Conservation (phyloP, 2,888 invertebrate species). For the Ophion slaviceki region DNA sequence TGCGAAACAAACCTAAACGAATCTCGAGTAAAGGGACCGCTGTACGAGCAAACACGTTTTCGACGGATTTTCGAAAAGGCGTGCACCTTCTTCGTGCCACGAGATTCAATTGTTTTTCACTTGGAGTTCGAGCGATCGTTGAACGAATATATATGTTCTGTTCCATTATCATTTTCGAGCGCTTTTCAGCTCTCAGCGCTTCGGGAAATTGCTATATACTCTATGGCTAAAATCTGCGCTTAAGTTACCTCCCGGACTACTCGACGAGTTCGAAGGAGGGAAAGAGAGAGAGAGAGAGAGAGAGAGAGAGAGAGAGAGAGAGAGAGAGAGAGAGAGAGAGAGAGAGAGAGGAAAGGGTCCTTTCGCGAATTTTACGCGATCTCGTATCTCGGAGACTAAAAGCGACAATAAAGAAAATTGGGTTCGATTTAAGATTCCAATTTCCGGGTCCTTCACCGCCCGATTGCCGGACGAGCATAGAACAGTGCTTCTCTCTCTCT, state of each 20-base stretch:
- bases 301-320: background rate
- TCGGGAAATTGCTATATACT: background rate
- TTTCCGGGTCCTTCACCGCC: slow-evolving; percentile 72
- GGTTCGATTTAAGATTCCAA: slow-evolving; percentile 81
- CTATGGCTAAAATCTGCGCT: background rate
- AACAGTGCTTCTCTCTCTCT: slow-evolving; percentile 3
- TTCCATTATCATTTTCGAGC: background rate
- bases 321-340: background rate
- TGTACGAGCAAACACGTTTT: background rate
- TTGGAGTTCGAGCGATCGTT: background rate
- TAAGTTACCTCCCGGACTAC: background rate
- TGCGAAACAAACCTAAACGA: background rate
- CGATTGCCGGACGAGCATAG: slow-evolving; percentile 34
- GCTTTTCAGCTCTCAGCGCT: background rate
- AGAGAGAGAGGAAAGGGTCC: slow-evolving; percentile 1
- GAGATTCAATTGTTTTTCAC: background rate
- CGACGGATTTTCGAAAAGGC: background rate
- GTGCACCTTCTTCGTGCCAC: background rate
- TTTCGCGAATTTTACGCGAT: slow-evolving; percentile 9
- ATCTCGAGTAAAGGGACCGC: background rate
- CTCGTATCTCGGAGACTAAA: slow-evolving; percentile 41
- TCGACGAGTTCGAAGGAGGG: background rate
- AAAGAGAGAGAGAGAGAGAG: background rate
- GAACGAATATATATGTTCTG: background rate
- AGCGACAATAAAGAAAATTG: slow-evolving; percentile 76